Evolutionary conservation across 2,888 invertebrate genomes (phyloP), one percentile per base, ranked within the genome.

Genomic region (Drosophila kanekoi): DNA sequence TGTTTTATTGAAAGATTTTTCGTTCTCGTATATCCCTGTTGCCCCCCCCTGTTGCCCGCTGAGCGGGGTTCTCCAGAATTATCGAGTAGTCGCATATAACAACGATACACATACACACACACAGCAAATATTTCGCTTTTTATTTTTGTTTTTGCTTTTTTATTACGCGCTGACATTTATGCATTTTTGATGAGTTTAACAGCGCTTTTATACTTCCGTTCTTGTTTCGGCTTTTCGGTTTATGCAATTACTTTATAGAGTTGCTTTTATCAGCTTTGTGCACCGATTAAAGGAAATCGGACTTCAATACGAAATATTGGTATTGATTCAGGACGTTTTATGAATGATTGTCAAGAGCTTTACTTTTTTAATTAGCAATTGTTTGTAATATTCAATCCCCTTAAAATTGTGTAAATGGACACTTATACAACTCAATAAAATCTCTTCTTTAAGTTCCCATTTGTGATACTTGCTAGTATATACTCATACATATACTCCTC

Each of bases 1-100:
- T 87, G 89, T 89, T 89, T 89, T 86, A 89, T 87, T 87, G 89
- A 87, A 86, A 84, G 87, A 89, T 85, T 85, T 84, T 83, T 79
- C 65, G 54, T 64, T 41, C 67, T 66, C 53, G 28, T 28, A 28
- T 28, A 28, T 28, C 28, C n/a, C n/a, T n/a, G n/a, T n/a, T n/a
- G n/a, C n/a, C n/a, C n/a, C 28, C 8, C 28, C 8, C 28, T 28
- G 28, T 28, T 28, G 28, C 28, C 28, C 16, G 6, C 8, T 4
- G 11, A 32, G 47, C 32, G 4, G 28, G 14, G 23, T 8, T 20
- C 14, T n/a, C 18, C 38, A 38, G 76, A 63, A 51, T 58, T 75
- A 75, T 73, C 47, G 64, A 70, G 41, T 53, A 37, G 23, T 16
- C 40, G 37, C 33, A 48, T 38, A 40, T 64, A 37, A 23, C 20